A percentile compares a stretch with the other conserved stretches of the same genome.
phyloP scores from a whole-genome alignment of 2,797 vertebrate species.

The Microctenopoma steveboyesi region DNA sequence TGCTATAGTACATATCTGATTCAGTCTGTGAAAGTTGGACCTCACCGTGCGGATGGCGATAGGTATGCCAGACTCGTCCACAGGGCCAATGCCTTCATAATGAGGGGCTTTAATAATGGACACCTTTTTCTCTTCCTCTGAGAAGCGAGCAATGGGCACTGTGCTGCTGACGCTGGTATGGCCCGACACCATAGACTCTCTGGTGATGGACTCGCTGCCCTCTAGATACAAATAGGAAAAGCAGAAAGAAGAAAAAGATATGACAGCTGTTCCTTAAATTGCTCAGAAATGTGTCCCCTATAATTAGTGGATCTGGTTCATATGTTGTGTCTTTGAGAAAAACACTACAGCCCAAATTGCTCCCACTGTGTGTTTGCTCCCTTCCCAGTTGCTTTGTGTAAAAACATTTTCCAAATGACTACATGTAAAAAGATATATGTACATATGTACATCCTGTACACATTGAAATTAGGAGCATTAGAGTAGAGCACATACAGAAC shows the following conservation, averaged over 20 bases:
- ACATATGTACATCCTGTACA: too few relatives aligned
- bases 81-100: constrained; percentile 96
- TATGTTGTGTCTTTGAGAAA: too few relatives aligned
- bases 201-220: constrained; percentile 86
- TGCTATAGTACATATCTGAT: not conserved
- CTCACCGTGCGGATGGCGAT: constrained; percentile 98
- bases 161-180: constrained; percentile 82
- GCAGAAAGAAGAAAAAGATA: constrained; percentile 3
- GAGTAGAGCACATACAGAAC: too few relatives aligned
- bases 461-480: too few relatives aligned
- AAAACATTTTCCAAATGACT: too few relatives aligned
- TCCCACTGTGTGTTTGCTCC: too few relatives aligned
- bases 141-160: constrained; percentile 92
- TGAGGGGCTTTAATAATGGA: constrained; percentile 97
- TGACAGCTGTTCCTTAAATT: not conserved
- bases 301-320: not conserved
- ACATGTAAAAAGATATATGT: constrained; percentile 6
- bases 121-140: constrained; percentile 95
- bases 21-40: constrained; percentile 9
- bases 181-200: constrained; percentile 87
- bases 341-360: too few relatives aligned
- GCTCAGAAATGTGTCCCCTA: constrained; percentile 3
- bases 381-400: too few relatives aligned
- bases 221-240: constrained; percentile 75
- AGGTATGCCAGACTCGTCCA: constrained; percentile 97